Percentiles rank a stretch among this genome's conserved stretches.
Evolutionary conservation across 1,140 invertebrate genomes (phyloP).

Genomic region (Scylla paramamosain): DNA sequence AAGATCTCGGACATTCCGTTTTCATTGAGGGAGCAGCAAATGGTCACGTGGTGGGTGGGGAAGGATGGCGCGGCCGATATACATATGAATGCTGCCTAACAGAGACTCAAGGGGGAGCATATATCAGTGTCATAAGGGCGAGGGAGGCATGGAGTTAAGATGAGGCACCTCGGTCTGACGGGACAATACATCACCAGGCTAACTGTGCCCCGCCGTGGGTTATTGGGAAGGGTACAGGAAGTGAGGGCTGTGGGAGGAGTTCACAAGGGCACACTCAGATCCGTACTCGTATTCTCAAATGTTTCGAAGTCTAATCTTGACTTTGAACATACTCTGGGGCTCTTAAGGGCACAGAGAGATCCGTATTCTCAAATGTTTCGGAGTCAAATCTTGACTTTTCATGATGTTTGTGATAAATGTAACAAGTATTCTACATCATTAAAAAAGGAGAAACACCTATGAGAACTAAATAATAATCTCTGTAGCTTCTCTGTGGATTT

Average conservation of each 20-base stretch:
- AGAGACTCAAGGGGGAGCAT: background rate
- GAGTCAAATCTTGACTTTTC: no score
- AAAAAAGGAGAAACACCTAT: no score
- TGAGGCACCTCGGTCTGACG: background rate
- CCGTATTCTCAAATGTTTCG: no score
- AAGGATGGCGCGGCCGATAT: background rate
- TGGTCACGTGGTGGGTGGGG: background rate
- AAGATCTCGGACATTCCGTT: background rate
- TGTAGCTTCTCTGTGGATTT: no score
- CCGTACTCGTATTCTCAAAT: no score
- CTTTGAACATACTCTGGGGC: no score
- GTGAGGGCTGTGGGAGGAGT: background rate
- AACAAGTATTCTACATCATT: no score
- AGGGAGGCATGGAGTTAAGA: background rate
- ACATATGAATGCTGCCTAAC: slow-evolving; percentile 14
- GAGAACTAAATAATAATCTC: no score
- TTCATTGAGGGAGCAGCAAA: background rate
- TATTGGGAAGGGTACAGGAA: background rate
- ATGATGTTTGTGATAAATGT: no score
- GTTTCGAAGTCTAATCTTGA: no score
- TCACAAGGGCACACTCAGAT: no score
- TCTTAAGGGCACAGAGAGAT: no score
- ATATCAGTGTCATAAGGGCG: slow-evolving; percentile 4
- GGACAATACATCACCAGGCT: background rate
- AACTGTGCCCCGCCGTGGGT: background rate